Evolutionary conservation across 2,113 vertebrate species (phyloP).

Genomic region (Sapayoa aenigma): DNA sequence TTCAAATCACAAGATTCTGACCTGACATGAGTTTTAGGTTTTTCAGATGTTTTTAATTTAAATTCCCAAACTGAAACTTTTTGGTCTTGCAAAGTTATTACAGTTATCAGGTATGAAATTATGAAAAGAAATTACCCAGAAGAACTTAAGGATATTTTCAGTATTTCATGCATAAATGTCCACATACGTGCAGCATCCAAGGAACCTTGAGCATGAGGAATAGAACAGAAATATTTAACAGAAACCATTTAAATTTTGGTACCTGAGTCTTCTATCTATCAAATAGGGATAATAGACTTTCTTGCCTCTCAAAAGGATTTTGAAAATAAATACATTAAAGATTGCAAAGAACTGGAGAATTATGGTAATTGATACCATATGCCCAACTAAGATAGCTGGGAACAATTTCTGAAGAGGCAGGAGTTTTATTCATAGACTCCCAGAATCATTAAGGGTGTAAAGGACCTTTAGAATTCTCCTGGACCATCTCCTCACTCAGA

Average conservation of each 20-base stretch:
- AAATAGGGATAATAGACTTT: slow-evolving; percentile 26
- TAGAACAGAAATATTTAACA: neutral
- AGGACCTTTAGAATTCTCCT: neutral
- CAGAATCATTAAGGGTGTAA: neutral
- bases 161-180: neutral
- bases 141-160: neutral
- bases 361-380: slow-evolving; percentile 51
- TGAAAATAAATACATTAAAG: slow-evolving; percentile 51
- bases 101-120: neutral
- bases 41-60: neutral
- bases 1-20: neutral
- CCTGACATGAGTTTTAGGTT: neutral
- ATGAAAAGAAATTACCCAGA: neutral
- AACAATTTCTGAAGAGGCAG: slow-evolving; percentile 25
- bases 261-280: slow-evolving; percentile 1
- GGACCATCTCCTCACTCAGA: neutral
- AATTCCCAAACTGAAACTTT: neutral
- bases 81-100: neutral
- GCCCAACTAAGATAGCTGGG: slow-evolving; percentile 36
- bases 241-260: slow-evolving; percentile 16
- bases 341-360: neutral
- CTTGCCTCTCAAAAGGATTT: slow-evolving; percentile 28
- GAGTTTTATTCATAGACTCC: slow-evolving; percentile 10
- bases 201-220: neutral
- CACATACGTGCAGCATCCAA: neutral